Evolutionary conservation across 1,140 invertebrate species (phyloP), one percentile per base, ranked within the genome.

Genomic region (Drosophila ambigua): DNA sequence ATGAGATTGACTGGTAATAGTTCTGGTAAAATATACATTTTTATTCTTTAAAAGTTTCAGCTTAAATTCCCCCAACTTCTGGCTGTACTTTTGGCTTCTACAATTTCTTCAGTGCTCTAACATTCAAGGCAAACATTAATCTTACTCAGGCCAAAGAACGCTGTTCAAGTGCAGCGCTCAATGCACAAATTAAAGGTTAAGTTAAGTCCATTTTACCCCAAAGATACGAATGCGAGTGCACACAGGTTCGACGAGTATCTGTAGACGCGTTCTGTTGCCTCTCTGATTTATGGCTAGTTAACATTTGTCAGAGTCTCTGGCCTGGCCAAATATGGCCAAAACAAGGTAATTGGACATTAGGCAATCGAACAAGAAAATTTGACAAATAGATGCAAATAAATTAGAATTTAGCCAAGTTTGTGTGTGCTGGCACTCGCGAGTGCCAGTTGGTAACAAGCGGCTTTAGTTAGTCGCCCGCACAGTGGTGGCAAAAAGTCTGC

Each of bases 341-440:
- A 74, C 79, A 41, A 66, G 68, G 65, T 58, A 78, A 78, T 82
- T 83, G 8, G 69, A 57, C 63, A 83, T 78, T 64, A 68, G 62
- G 76, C 73, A 61, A 52, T 49, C 55, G 46, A 63, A 45, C 74
- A 55, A 35, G 26, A 64, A 54, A 64, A 61, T 54, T 74, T 82
- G 74, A 79, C 79, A 82, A 83, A 83, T 82, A 52, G 57, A 64
- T 48, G 55, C 57, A 73, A 64, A 82, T 82, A 83, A 83, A 82
- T 78, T 74, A 67, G 66, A 63, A 49, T 68, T 67, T 68, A 44
- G 24, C 23, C 62, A 67, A 53, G 53, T 54, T 45, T 53, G 35
- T 11, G 8, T 44, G 15, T 1, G 20, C 1, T 20, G 20, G 20
- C 44, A 26, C 35, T 20, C 31, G 26, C 7, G 0, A 0, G 13